phyloP scores from a whole-genome alignment of 35 echinoderm and acorn worm genomes.

The Nesometra sesokonis region DNA sequence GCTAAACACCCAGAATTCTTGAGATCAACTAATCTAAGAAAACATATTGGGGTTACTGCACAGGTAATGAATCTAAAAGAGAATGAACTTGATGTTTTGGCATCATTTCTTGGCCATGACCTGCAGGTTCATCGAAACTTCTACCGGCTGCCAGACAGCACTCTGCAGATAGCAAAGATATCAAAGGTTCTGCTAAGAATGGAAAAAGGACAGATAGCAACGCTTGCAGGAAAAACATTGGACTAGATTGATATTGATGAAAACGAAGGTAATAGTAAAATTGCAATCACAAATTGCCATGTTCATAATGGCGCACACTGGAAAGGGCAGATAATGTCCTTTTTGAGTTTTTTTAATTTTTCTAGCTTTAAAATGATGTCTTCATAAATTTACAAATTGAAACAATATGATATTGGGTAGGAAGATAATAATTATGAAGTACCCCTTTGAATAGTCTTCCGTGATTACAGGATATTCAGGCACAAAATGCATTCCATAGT shows the following conservation, averaged over 20 bases:
- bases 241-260: conserved; percentile 8
- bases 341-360: too few species aligned
- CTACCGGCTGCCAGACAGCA: conserved; percentile 12
- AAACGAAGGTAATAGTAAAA: conserved; percentile 2
- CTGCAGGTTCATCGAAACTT: neutral
- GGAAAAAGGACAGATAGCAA: too few species aligned
- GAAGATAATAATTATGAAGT: too few species aligned
- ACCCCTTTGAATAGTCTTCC: too few species aligned
- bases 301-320: too few species aligned
- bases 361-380: too few species aligned
- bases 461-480: too few species aligned
- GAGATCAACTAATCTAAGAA: conserved; percentile 25
- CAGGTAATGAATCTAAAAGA: conserved; percentile 14
- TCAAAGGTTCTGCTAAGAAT: neutral
- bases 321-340: too few species aligned
- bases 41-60: conserved; percentile 20
- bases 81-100: conserved; percentile 18
- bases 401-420: too few species aligned
- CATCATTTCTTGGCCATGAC: conserved; percentile 11
- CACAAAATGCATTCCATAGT: too few species aligned
- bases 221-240: conserved; percentile 7
- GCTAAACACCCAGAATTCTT: conserved; percentile 16
- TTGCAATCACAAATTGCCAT: neutral
- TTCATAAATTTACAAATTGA: too few species aligned
- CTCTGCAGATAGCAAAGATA: conserved; percentile 12